These are phyloP conservation scores for Bilobella aurantiaca DNA, from an alignment of 1,140 invertebrate genomes.

Conservation along the genomic window DNA sequence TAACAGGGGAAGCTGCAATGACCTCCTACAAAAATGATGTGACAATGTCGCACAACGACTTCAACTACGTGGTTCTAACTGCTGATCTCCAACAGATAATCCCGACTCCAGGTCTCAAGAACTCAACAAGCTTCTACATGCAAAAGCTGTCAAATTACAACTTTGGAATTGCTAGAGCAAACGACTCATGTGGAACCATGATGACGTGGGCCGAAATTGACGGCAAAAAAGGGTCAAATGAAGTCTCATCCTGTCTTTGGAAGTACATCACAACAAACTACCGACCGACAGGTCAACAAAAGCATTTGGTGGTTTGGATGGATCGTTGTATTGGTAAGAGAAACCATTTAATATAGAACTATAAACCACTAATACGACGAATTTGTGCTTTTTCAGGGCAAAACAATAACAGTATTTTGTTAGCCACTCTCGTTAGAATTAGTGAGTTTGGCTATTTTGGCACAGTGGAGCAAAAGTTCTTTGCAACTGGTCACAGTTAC, in stretches of 20 bases:
- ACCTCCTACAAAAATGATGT: neutral
- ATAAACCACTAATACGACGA: neutral
- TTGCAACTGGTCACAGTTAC: constrained; percentile 7
- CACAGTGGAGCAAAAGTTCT: constrained; percentile 1
- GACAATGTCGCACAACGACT: neutral
- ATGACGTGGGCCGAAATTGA: neutral
- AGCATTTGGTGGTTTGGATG: neutral
- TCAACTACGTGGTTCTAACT: neutral
- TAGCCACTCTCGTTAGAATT: neutral
- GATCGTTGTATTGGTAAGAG: neutral
- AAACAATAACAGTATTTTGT: constrained; percentile 5
- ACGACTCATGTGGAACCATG: neutral
- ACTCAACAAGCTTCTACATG: neutral
- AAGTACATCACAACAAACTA: neutral
- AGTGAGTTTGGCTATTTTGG: neutral
- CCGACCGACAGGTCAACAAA: neutral
- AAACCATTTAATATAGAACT: neutral
- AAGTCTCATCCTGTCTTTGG: neutral
- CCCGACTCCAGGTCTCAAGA: neutral
- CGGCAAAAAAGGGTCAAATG: no score
- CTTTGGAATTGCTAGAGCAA: neutral
- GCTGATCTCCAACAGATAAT: neutral
- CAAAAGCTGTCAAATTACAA: neutral
- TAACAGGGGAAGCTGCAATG: neutral
- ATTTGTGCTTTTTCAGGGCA: neutral